Evolutionary conservation across 2,888 invertebrate species (phyloP), one percentile per base, ranked within the genome.

Genomic region (Nephrotoma guestfalica): DNA sequence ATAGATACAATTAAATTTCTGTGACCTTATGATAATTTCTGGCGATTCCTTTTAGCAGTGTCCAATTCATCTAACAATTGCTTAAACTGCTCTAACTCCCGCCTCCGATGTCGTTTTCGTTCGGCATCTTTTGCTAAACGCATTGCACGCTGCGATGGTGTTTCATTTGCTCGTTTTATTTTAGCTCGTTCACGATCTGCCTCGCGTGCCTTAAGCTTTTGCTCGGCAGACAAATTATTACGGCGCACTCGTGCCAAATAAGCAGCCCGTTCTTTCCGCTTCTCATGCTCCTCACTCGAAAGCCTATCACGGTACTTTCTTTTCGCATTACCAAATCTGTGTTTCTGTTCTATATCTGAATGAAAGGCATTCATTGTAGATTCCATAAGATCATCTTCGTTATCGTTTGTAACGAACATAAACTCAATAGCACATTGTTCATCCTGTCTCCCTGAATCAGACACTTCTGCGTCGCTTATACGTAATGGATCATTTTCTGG

Each of bases 81-180:
- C 30, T 85, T 85, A 30, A 85, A 85, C 11, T 85, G 85, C 5
- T 42, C 41, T 5, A 85, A 45, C 13, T 85, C 42, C 45, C 43
- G 85, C 4, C 85, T 42, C 5, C 85, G 41, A 18, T 42, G 11
- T 18, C 85, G 41, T 43, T 85, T 85, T 11, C 85, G 6, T 85
- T 85, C 85, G 15, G 85, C 85, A 85, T 85, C 85, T 85, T 43
- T 85, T 43, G 85, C 43, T 85, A 85, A 85, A 9, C 85, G 41
- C 4, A 30, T 18, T 7, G 42, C 43, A 3, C 85, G 85, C 45
- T 85, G 42, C 3, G 15, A 42, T 13, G 18, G 85, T 9, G 85
- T 85, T 43, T 85, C 85, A 18, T 43, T 85, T 2, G 85, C 85
- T 85, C 85, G 41, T 85, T 85, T 85, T 18, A 45, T 6, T 45